Percentiles rank a stretch among this genome's conserved stretches.
phyloP scores from a whole-genome alignment of 2,888 invertebrate genomes.

The Opisthograptis luteolata region DNA sequence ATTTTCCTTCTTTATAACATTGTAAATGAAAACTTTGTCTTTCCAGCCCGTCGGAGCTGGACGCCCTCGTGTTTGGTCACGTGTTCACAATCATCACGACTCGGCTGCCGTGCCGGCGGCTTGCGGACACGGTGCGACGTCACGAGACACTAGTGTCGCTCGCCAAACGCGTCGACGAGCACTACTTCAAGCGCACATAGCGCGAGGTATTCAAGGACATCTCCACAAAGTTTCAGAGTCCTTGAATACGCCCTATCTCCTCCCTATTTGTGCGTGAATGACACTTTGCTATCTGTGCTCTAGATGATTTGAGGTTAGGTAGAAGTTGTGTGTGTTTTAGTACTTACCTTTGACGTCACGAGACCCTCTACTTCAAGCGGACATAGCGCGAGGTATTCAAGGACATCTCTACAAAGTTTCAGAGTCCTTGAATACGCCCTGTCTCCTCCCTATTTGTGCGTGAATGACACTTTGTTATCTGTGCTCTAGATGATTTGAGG shows the following conservation, averaged over 20 bases:
- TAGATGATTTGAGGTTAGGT: too few relatives aligned
- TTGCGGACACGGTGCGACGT: slow-evolving; percentile 91
- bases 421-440: slow-evolving; percentile 63
- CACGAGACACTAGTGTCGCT: slow-evolving; percentile 91
- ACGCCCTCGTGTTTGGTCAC: slow-evolving; percentile 98
- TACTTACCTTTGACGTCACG: too few relatives aligned
- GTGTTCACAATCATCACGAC: slow-evolving; percentile 97
- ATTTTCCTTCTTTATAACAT: too few relatives aligned
- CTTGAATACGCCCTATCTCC: slow-evolving; percentile 52
- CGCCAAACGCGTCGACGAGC: slow-evolving; percentile 92
- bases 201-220: slow-evolving; percentile 77
- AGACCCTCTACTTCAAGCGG: slow-evolving; percentile 89
- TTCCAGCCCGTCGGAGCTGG: slow-evolving; percentile 95
- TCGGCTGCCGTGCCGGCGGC: slow-evolving; percentile 90
- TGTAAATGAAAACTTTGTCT: slow-evolving; percentile 15
- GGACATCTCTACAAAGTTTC: slow-evolving; percentile 75
- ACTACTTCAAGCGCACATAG: slow-evolving; percentile 87
- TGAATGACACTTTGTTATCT: neutral
- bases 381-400: slow-evolving; percentile 75
- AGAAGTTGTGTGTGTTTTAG: too few relatives aligned
- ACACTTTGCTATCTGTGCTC: neutral
- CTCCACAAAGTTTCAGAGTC: slow-evolving; percentile 71
- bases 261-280: neutral
- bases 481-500: neutral
- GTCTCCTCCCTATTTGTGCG: neutral